Conservation (phyloP, 2,113 vertebrate species). For the Syngnathoides biaculeatus region DNA sequence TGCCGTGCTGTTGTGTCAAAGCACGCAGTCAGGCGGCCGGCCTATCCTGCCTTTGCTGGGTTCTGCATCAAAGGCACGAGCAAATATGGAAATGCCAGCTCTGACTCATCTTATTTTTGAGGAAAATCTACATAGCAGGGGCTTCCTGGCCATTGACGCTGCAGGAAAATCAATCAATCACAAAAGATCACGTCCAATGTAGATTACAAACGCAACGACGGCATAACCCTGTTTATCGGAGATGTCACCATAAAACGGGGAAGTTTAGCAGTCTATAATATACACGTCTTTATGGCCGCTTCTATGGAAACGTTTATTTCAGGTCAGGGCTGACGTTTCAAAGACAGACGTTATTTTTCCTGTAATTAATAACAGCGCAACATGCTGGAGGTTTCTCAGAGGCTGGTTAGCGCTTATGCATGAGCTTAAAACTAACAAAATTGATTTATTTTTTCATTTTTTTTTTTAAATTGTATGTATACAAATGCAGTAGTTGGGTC, state of each 20-base stretch:
- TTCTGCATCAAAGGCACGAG: not conserved
- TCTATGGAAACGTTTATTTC: not conserved
- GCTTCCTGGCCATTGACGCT: conserved; percentile 28
- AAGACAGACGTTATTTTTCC: not conserved
- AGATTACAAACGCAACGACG: not conserved
- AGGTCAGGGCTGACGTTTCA: not conserved
- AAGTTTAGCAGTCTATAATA: not conserved
- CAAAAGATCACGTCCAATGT: conserved; percentile 10
- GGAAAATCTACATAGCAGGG: conserved; percentile 2
- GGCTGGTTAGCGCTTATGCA: too few relatives aligned
- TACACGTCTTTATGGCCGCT: conserved; percentile 5
- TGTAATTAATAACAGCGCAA: not conserved
- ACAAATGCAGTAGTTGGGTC: too few relatives aligned
- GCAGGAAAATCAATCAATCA: conserved; percentile 28
- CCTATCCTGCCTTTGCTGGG: too few relatives aligned
- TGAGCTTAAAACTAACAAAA: not conserved
- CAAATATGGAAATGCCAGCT: not conserved
- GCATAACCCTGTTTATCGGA: conserved; percentile 1
- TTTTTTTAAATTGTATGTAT: too few relatives aligned
- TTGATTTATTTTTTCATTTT: too few relatives aligned
- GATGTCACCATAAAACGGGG: conserved; percentile 13
- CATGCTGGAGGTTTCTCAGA: not conserved
- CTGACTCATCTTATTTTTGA: conserved; percentile 12
- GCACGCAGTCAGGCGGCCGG: too few relatives aligned
- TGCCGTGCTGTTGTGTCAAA: too few relatives aligned